Conservation (phyloP, 1,140 invertebrate genomes). For the Pissodes strobi region DNA sequence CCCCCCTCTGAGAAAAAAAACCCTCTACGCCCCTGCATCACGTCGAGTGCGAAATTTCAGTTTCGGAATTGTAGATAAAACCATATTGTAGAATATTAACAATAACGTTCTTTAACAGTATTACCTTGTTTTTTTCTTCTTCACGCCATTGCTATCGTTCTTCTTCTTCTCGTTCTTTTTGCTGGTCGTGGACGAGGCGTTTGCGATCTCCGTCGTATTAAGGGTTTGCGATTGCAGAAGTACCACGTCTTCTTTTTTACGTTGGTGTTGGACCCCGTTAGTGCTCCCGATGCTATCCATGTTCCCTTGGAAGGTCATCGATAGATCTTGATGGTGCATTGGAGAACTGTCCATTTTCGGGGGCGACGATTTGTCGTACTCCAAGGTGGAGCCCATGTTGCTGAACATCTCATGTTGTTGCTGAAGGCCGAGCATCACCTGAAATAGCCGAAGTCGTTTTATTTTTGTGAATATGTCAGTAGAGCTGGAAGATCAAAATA, state of each 20-base stretch:
- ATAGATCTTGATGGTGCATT: slow-evolving; percentile 53
- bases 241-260: slow-evolving; percentile 60
- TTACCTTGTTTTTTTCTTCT: slow-evolving; percentile 93
- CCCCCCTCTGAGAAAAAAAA: too few relatives aligned
- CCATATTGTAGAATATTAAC: neutral
- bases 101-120: neutral
- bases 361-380: slow-evolving; percentile 51
- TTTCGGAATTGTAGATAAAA: too few relatives aligned
- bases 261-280: slow-evolving; percentile 54
- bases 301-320: slow-evolving; percentile 46
- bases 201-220: slow-evolving; percentile 50
- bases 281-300: slow-evolving; percentile 54
- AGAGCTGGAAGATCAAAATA: too few relatives aligned
- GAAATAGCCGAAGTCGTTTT: too few relatives aligned
- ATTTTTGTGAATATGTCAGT: too few relatives aligned
- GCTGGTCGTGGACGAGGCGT: slow-evolving; percentile 41
- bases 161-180: slow-evolving; percentile 76
- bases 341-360: slow-evolving; percentile 51
- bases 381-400: slow-evolving; percentile 51
- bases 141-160: slow-evolving; percentile 82
- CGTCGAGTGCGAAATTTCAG: neutral
- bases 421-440: slow-evolving; percentile 73
- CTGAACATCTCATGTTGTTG: slow-evolving; percentile 59
- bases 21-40: neutral
- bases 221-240: slow-evolving; percentile 57